Base-by-base conservation (phyloP, 1,140 invertebrate species). In the Centruroides sculpturatus region DNA sequence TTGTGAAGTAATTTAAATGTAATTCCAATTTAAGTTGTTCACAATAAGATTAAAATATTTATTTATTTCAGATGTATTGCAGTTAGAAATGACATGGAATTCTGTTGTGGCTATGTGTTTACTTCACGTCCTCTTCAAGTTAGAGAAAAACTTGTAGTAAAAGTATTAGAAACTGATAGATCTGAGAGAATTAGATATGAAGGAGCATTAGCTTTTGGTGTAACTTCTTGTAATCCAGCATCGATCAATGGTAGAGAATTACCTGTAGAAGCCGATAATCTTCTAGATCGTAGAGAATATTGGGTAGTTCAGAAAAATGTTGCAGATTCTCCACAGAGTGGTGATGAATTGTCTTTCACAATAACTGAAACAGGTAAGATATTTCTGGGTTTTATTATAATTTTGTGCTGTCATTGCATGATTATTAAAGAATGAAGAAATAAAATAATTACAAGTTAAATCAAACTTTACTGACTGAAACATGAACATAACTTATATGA, bases 291-390 rank as follows among this genome's bases (percentile, higher is more conserved):
- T n/a, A 87, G 86, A 0, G 93, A 98, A 69, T 98, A 98, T 72
- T 98, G 93, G 93, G 91, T 97, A 3, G 89, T 98, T 0, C 86
- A 87, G 66, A 88, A 94, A 68, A 90, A 97, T 71, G 89, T 96
- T 3, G 90, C 88, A 0, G 83, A 85, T 41, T 83, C 80, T 48
- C 82, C 92, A 0, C 79, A 87, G 62, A 80, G 85, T 35, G 90
- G 89, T 1, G 93, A 97, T 72, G 89, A 95, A 73, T 81, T 98
- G 5, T 83, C 85, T n/a, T 91, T 96, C 69, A 86, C 82, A 62
- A 79, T 97, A 10, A 86, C 87, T 0, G 75, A 81, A 60, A 83
- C 81, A 64, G 91, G 80, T 79, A 23, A 23, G 23, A 23, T 1
- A 23, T 23, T 23, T 23, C 0, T 23, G 23, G 23, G 23, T 23